Evolutionary conservation across 2,888 invertebrate species (phyloP).

Genomic region (Agrotis ipsilon): DNA sequence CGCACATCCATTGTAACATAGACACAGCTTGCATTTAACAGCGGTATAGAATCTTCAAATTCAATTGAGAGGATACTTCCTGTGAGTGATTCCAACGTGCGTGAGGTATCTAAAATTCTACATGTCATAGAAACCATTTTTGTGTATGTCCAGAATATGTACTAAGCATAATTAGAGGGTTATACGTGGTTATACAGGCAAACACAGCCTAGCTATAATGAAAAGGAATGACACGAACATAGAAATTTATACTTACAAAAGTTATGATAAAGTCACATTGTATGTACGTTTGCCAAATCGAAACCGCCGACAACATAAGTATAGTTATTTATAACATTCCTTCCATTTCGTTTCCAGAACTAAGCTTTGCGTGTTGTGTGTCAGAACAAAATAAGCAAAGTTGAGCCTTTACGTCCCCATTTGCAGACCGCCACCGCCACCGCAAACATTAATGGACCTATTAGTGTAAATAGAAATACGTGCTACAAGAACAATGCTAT

Average conservation of each 20-base stretch:
- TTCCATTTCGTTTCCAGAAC: constrained; percentile 29
- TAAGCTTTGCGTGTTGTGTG: constrained; percentile 51
- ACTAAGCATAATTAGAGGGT: constrained; percentile 1
- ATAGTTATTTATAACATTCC: constrained; percentile 16
- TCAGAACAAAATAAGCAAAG: constrained; percentile 21
- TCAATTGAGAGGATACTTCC: not conserved
- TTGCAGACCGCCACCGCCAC: constrained; percentile 30
- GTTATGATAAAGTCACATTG: not conserved
- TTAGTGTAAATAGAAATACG: constrained; percentile 47
- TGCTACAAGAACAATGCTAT: constrained; percentile 57
- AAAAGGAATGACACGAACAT: not conserved
- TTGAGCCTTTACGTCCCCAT: constrained; percentile 29
- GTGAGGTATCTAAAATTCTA: not conserved
- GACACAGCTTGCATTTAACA: not conserved
- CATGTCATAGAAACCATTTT: not conserved
- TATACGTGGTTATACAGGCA: no score
- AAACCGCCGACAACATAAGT: constrained; percentile 14
- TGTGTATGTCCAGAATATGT: not conserved
- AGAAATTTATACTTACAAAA: not conserved
- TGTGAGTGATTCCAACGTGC: not conserved
- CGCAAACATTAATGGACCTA: constrained; percentile 32
- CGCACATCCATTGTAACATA: not conserved
- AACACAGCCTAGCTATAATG: not conserved
- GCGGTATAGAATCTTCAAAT: not conserved
- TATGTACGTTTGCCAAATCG: not conserved